phyloP scores from a whole-genome alignment of 2,888 invertebrate genomes.

The Phyllotreta cruciferae region DNA sequence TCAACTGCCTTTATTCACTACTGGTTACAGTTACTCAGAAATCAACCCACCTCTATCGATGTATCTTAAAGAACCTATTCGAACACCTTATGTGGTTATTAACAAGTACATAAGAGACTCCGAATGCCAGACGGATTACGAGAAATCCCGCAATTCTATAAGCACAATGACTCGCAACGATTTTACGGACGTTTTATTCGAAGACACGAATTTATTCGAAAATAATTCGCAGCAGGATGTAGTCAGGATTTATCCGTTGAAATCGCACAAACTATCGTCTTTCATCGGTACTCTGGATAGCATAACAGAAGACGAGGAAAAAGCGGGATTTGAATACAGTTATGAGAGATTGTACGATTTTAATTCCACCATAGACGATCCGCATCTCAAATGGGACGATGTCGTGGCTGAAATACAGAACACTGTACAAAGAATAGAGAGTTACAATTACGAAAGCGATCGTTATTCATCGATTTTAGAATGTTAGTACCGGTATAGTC shows the following conservation, averaged over 20 bases:
- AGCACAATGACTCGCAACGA: conserved; percentile 1
- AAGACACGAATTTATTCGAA: no score
- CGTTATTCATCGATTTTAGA: conserved; percentile 18
- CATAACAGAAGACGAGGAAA: conserved; percentile 25
- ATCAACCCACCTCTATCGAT: background rate
- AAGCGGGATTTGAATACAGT: background rate
- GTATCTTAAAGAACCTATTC: background rate
- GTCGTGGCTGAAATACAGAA: conserved; percentile 38
- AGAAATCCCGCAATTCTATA: background rate
- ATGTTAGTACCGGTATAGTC: background rate
- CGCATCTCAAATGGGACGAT: conserved; percentile 32
- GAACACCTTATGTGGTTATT: background rate
- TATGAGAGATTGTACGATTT: conserved; percentile 22
- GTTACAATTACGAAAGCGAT: conserved; percentile 41
- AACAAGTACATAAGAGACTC: conserved; percentile 34
- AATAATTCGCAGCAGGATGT: background rate
- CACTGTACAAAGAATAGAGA: conserved; percentile 43
- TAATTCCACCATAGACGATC: conserved; percentile 18
- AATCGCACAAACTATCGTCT: background rate
- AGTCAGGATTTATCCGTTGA: background rate
- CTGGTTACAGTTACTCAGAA: background rate
- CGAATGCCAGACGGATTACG: conserved; percentile 39
- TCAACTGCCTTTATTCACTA: background rate
- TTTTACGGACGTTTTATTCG: background rate
- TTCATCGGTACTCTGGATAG: conserved; percentile 19